These are phyloP conservation scores for Narcine bancroftii DNA, from an alignment of 2,113 vertebrate genomes.

Conservation along the genomic window DNA sequence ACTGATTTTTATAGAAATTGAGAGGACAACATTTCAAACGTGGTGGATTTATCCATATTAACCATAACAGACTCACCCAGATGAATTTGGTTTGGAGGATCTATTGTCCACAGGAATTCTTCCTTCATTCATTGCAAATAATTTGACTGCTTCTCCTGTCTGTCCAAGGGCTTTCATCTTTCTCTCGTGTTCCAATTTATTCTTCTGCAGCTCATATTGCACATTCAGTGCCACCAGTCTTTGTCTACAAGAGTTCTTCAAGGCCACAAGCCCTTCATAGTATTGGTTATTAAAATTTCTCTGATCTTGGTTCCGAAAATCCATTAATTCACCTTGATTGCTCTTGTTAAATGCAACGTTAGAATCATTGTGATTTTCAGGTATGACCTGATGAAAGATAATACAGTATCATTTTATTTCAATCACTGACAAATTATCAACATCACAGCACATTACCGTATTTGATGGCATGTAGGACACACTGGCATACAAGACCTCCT, in stretches of 20 bases:
- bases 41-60: background rate
- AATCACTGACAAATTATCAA: background rate
- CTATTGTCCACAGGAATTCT: constrained; percentile 40
- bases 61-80: constrained; percentile 49
- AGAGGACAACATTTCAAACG: background rate
- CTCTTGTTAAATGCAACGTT: constrained; percentile 37
- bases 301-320: constrained; percentile 42
- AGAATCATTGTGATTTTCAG: constrained; percentile 43
- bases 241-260: constrained; percentile 49
- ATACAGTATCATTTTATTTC: constrained; percentile 32
- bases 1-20: background rate
- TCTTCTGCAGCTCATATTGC: constrained; percentile 47
- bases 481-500: too few species aligned
- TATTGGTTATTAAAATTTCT: constrained; percentile 47
- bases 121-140: constrained; percentile 44
- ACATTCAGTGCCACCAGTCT: constrained; percentile 52
- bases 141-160: constrained; percentile 46
- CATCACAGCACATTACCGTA: background rate
- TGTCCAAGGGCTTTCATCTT: constrained; percentile 39
- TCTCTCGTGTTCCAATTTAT: constrained; percentile 38
- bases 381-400: constrained; percentile 39
- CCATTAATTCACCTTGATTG: constrained; percentile 44
- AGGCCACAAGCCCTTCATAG: constrained; percentile 47
- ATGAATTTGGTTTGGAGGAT: constrained; percentile 37
- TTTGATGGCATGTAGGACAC: too few species aligned